phyloP scores from a whole-genome alignment of 2,888 invertebrate genomes.

The Pollenia angustigena region DNA sequence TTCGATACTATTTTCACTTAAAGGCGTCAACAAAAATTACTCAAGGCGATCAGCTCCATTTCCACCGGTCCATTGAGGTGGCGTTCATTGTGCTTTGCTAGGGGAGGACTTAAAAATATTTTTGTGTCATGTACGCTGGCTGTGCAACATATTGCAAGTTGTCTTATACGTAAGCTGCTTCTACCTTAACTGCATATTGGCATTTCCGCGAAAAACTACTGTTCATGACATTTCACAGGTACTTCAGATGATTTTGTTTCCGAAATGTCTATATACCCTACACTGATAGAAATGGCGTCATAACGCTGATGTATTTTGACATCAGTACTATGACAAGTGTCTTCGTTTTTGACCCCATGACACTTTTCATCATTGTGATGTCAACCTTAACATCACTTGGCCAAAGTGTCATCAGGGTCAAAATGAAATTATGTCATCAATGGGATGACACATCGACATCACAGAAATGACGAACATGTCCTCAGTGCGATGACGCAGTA shows the following conservation, averaged over 20 bases:
- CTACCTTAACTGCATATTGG: slow-evolving; percentile 57
- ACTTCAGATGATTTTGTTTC: slow-evolving; percentile 64
- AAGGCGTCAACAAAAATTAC: slow-evolving; percentile 50
- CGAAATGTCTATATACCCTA: slow-evolving; percentile 62
- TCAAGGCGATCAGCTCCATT: slow-evolving; percentile 55
- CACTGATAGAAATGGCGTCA: no score
- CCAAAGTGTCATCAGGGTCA: no score
- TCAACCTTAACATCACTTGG: no score
- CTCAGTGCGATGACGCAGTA: no score
- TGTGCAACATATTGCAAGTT: slow-evolving; percentile 45
- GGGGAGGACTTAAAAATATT: slow-evolving; percentile 58
- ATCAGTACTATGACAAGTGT: no score
- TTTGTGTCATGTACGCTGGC: slow-evolving; percentile 66
- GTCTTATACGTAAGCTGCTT: slow-evolving; percentile 49
- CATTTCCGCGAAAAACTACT: slow-evolving; percentile 51
- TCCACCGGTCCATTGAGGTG: slow-evolving; percentile 52
- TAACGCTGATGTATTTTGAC: no score
- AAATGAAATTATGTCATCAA: no score
- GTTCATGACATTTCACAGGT: slow-evolving; percentile 21
- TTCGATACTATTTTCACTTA: slow-evolving; percentile 28
- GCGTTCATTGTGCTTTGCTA: slow-evolving; percentile 47
- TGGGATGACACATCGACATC: no score
- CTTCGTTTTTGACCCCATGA: no score
- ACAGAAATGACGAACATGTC: no score
- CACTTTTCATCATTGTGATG: no score